Base-by-base conservation (phyloP, 2,797 vertebrate genomes). In the Premnoplex brunnescens region DNA sequence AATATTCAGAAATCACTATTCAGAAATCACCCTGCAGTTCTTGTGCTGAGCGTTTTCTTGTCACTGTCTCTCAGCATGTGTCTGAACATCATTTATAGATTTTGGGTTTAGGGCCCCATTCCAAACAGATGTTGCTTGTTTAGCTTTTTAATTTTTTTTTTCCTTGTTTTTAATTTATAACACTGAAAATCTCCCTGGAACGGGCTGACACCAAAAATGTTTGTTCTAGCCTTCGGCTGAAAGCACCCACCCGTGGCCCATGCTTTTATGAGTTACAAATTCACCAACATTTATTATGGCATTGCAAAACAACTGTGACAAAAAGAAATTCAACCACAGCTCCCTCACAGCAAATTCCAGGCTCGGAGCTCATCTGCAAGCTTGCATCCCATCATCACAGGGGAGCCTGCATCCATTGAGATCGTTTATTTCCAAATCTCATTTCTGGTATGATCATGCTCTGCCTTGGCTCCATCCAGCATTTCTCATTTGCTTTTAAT, bases 81-180 rank as follows among this genome's bases (percentile, higher is more conserved):
- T 46, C 66, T 84, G 79, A 94, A 81, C 59, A 69, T 56, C 87
- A 75, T 62, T 93, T 83, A 86, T 81, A 60, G 28, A 49, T 82
- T 91, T 84, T 10, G 41, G 44, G 69, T 72, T 81, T 63, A 71
- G 71, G 95, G 89, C 74, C n/a, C 1, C 1, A 44, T 54, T 91
- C 94, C 96, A 95, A 95, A 60, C 95, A 96, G 93, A 72, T 96
- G 95, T 43, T 91, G 30, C 76, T 95, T 76, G 48, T 95, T 96
- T 75, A 62, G 71, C 10, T 52, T 82, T 92, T 60, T 20, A 44
- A 9, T 3, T 23, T 66, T 44, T 48, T 24, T 24, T 12, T 18
- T 37, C 18, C 22, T 51, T 37, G 21, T 86, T 91, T 80, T 83
- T 39, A 34, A 86, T 95, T 94, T 93, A 55, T 58, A 84, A 32